These are phyloP conservation scores for Austrofundulus limnaeus DNA, from an alignment of 2,113 vertebrate species.

Conservation along the genomic window DNA sequence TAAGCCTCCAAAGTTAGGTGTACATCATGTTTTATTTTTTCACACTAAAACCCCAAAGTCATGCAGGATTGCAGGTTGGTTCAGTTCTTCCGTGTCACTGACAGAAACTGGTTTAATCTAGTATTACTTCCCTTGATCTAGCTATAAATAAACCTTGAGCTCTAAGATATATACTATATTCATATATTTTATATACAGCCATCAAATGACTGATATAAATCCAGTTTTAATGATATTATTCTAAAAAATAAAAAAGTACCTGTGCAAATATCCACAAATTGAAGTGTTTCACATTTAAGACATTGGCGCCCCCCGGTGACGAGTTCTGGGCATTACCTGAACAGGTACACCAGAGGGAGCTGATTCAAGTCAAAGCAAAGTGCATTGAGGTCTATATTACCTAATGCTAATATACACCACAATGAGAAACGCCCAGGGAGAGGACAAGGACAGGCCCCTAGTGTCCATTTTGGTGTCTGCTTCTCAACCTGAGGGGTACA, in stretches of 20 bases:
- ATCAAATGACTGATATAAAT: slow-evolving; percentile 81
- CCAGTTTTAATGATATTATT: slow-evolving; percentile 80
- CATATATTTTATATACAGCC: slow-evolving; percentile 83
- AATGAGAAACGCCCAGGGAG: slow-evolving; percentile 71
- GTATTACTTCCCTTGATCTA: slow-evolving; percentile 80
- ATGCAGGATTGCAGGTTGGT: slow-evolving; percentile 80
- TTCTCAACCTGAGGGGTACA: slow-evolving; percentile 38
- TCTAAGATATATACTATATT: slow-evolving; percentile 86
- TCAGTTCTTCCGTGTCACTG: slow-evolving; percentile 76
- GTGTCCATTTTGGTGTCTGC: slow-evolving; percentile 55
- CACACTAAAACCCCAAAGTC: slow-evolving; percentile 66
- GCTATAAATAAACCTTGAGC: slow-evolving; percentile 84
- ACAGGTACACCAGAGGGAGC: slow-evolving; percentile 78
- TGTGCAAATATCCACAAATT: slow-evolving; percentile 86
- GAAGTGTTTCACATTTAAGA: slow-evolving; percentile 86
- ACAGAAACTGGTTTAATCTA: slow-evolving; percentile 79
- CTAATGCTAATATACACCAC: slow-evolving; percentile 78
- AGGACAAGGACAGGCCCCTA: slow-evolving; percentile 63
- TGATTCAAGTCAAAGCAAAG: slow-evolving; percentile 83
- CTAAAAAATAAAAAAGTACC: slow-evolving; percentile 86
- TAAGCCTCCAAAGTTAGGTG: slow-evolving; percentile 60
- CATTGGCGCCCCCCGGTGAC: slow-evolving; percentile 81
- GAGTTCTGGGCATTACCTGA: slow-evolving; percentile 71
- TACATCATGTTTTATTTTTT: slow-evolving; percentile 58
- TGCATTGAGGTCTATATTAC: slow-evolving; percentile 81